Percentiles rank a stretch among this genome's conserved stretches.
Evolutionary conservation across 1,140 invertebrate genomes (phyloP).

Genomic region (Drosophila equinoxialis): DNA sequence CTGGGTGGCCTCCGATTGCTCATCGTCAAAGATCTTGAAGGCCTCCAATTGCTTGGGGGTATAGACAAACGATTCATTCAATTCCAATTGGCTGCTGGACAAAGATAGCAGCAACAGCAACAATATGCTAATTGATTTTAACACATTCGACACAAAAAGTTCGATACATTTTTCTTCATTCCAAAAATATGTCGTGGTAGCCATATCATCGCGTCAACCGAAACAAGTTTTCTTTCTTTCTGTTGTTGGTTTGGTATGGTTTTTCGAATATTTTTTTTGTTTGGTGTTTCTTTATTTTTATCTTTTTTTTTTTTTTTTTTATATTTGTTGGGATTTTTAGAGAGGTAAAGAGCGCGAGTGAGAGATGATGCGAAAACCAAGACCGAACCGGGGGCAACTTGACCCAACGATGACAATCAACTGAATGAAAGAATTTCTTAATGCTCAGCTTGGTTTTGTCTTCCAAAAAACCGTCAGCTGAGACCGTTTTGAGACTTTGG

Average conservation of each 20-base stretch:
- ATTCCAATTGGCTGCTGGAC: constrained; percentile 4
- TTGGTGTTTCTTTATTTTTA: background rate
- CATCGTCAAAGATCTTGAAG: constrained; percentile 62
- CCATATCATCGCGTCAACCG: constrained; percentile 56
- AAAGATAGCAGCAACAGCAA: constrained; percentile 10
- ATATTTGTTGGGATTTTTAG: background rate
- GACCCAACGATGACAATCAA: constrained; percentile 58
- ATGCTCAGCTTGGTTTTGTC: constrained; percentile 68
- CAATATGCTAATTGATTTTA: constrained; percentile 80
- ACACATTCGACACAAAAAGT: constrained; percentile 55
- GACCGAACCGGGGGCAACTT: constrained; percentile 46
- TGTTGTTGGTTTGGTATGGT: no score
- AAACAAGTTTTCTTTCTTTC: constrained; percentile 65
- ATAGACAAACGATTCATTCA: constrained; percentile 64
- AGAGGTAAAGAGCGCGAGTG: constrained; percentile 21
- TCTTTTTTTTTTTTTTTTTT: background rate
- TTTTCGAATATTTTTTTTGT: background rate
- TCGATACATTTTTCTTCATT: constrained; percentile 72
- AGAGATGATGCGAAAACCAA: constrained; percentile 15
- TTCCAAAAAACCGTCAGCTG: constrained; percentile 18
- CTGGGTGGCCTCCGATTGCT: constrained; percentile 22
- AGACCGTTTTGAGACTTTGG: background rate
- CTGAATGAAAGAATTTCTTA: constrained; percentile 69
- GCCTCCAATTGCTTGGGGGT: constrained; percentile 52
- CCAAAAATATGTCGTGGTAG: constrained; percentile 42